These are phyloP conservation scores for Stegodyphus mimosarum DNA, from an alignment of 1,140 invertebrate species.

Conservation along the genomic window DNA sequence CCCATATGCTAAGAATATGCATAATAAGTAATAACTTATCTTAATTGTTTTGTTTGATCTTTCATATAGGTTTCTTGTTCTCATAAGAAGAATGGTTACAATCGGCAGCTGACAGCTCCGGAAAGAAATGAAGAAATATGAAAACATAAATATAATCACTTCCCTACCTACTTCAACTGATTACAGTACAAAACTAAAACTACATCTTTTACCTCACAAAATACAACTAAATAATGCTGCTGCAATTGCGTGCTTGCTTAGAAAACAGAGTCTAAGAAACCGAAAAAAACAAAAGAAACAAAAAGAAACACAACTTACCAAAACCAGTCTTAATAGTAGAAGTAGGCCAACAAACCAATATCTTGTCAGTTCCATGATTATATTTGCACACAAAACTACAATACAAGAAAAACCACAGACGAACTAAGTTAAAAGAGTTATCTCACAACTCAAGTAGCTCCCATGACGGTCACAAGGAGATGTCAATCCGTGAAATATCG, in stretches of 20 bases:
- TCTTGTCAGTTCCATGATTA: constrained; percentile 33
- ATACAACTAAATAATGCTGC: background rate
- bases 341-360: constrained; percentile 51
- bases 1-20: too few relatives aligned
- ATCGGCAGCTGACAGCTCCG: too few relatives aligned
- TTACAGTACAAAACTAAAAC: too few relatives aligned
- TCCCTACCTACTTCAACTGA: too few relatives aligned
- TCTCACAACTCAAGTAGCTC: constrained; percentile 27
- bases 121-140: too few relatives aligned
- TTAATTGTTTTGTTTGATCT: too few relatives aligned
- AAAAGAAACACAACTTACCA: constrained; percentile 43
- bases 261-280: background rate
- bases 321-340: constrained; percentile 55
- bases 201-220: too few relatives aligned
- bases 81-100: too few relatives aligned
- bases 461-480: constrained; percentile 7
- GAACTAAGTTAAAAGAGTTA: background rate
- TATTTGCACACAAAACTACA: constrained; percentile 33
- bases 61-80: too few relatives aligned
- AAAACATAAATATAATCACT: too few relatives aligned
- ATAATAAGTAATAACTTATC: too few relatives aligned
- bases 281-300: background rate
- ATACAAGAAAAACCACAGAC: background rate
- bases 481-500: constrained; percentile 40
- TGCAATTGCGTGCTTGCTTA: background rate